These are phyloP conservation scores for Cephus nigrinus DNA, from an alignment of 2,888 invertebrate species.

Conservation along the genomic window DNA sequence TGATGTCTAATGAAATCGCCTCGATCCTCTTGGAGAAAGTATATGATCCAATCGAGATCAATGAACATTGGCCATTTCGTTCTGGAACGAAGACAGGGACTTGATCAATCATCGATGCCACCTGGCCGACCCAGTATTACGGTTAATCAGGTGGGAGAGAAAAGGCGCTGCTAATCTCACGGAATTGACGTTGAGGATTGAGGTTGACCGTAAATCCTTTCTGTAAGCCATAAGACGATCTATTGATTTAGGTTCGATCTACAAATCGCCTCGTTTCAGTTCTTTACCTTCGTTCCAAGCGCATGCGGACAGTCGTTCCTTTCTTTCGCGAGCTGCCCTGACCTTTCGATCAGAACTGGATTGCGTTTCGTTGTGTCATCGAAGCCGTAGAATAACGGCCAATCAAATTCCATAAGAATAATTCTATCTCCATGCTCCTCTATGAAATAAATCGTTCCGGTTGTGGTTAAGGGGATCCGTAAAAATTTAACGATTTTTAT, in stretches of 20 bases:
- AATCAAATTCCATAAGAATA: neutral
- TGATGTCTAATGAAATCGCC: neutral
- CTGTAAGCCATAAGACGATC: slow-evolving; percentile 2
- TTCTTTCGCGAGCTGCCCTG: slow-evolving; percentile 2
- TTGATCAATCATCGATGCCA: slow-evolving; percentile 29
- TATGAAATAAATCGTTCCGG: neutral
- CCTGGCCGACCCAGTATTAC: slow-evolving; percentile 51
- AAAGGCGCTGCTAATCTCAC: slow-evolving; percentile 41
- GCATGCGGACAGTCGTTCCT: neutral
- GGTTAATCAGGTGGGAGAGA: slow-evolving; percentile 43
- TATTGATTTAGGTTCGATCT: slow-evolving; percentile 1
- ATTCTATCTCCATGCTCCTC: neutral
- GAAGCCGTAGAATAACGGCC: neutral
- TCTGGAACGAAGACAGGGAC: neutral
- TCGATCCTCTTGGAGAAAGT: neutral
- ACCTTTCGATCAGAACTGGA: slow-evolving; percentile 2
- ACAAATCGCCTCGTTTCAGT: neutral
- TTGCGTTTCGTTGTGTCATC: neutral
- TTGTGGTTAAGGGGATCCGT: neutral
- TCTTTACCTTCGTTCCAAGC: neutral
- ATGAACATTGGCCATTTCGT: no score
- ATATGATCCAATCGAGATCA: neutral
- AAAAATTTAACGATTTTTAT: neutral
- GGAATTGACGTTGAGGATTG: slow-evolving; percentile 41
- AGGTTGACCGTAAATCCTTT: slow-evolving; percentile 55